A percentile compares a stretch with the other conserved stretches of the same genome.
Conservation (phyloP, 2,113 vertebrate genomes). For the Scalopus aquaticus region DNA sequence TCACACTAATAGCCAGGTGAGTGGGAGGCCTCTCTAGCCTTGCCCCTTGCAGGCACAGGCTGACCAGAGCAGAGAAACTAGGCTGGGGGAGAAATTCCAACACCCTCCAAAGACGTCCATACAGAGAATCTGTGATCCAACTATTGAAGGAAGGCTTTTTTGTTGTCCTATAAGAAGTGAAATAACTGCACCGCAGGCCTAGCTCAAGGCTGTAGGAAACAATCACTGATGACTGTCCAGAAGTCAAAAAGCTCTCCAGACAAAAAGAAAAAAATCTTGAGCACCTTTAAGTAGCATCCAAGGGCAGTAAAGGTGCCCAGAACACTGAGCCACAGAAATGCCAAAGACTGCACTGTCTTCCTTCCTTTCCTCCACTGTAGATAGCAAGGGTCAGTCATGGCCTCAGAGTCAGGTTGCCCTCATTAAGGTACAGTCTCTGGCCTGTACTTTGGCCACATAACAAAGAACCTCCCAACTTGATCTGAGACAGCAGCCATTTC, state of each 20-base stretch:
- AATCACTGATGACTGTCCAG: neutral
- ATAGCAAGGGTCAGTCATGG: constrained; percentile 55
- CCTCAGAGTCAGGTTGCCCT: constrained; percentile 43
- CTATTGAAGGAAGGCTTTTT: neutral
- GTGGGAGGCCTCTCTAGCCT: neutral
- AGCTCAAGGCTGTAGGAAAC: neutral
- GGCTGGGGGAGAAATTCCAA: neutral
- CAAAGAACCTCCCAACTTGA: constrained; percentile 38
- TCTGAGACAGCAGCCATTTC: constrained; percentile 66
- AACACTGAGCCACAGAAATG: neutral
- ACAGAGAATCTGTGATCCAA: neutral
- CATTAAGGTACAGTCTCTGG: constrained; percentile 45
- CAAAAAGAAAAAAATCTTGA: neutral
- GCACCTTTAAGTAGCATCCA: neutral
- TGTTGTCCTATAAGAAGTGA: neutral
- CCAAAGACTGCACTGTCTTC: neutral
- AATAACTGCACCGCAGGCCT: neutral
- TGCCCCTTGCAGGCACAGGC: neutral
- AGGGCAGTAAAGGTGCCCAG: neutral
- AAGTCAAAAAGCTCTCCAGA: constrained; percentile 38
- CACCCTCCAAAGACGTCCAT: neutral
- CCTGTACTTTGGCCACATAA: constrained; percentile 75
- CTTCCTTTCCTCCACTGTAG: neutral
- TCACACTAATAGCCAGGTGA: neutral
- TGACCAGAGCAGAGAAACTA: neutral